Percentiles rank a stretch among this genome's conserved stretches.
Evolutionary conservation across 2,888 invertebrate genomes (phyloP).

Genomic region (Drosophila flavopinicola): DNA sequence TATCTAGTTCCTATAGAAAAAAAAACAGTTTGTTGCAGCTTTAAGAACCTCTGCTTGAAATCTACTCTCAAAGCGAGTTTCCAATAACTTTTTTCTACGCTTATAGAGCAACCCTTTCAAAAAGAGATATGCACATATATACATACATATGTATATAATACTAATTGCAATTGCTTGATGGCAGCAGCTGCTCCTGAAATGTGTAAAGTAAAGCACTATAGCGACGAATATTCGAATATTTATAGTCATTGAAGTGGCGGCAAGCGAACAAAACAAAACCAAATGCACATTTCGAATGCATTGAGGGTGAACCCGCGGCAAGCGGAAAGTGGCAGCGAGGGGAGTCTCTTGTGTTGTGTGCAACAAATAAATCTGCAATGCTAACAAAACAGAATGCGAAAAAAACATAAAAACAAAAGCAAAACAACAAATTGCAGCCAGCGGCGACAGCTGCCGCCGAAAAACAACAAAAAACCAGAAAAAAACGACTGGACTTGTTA

Average conservation of each 20-base stretch:
- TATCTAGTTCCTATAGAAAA: too few relatives aligned
- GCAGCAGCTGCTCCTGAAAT: slow-evolving; percentile 37
- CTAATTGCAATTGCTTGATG: slow-evolving; percentile 41
- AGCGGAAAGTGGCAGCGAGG: not conserved
- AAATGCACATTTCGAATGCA: slow-evolving; percentile 34
- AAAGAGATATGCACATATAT: not conserved
- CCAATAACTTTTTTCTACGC: not conserved
- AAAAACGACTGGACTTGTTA: slow-evolving; percentile 41
- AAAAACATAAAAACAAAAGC: slow-evolving; percentile 10
- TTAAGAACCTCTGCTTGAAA: too few relatives aligned
- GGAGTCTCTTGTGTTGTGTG: slow-evolving; percentile 36
- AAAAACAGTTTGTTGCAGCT: too few relatives aligned
- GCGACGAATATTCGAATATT: slow-evolving; percentile 32
- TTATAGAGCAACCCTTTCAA: slow-evolving; percentile 24
- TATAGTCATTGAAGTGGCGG: slow-evolving; percentile 44
- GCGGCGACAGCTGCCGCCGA: slow-evolving; percentile 40
- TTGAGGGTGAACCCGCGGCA: slow-evolving; percentile 33
- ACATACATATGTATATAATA: not conserved
- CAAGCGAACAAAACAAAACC: slow-evolving; percentile 18
- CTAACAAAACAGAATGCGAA: slow-evolving; percentile 38
- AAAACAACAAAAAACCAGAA: slow-evolving; percentile 32
- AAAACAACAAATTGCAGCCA: slow-evolving; percentile 13
- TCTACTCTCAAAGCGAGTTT: not conserved
- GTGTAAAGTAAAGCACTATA: not conserved
- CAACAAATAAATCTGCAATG: slow-evolving; percentile 66